Percentiles rank a stretch among this genome's conserved stretches.
These are phyloP conservation scores for Cyprinella venusta DNA, from an alignment of 2,797 vertebrate species.

Conservation along the genomic window DNA sequence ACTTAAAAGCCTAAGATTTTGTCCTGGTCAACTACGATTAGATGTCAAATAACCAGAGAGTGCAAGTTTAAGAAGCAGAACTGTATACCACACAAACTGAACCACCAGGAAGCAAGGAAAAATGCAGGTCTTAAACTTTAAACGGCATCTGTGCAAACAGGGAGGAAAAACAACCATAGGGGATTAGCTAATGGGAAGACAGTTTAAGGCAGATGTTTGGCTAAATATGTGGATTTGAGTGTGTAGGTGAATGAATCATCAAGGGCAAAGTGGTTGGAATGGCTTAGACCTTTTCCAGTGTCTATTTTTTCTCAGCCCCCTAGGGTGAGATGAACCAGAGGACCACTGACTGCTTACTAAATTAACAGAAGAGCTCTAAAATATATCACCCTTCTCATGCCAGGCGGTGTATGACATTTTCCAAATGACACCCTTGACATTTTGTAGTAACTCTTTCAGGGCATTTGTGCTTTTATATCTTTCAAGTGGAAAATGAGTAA, in stretches of 20 bases:
- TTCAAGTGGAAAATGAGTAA: slow-evolving; percentile 50
- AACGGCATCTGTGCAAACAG: slow-evolving; percentile 26
- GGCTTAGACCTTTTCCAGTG: slow-evolving; percentile 46
- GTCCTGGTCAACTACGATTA: neutral
- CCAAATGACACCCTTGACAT: slow-evolving; percentile 49
- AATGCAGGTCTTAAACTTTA: slow-evolving; percentile 13
- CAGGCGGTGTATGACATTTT: slow-evolving; percentile 43
- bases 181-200: slow-evolving; percentile 25
- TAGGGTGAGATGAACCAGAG: slow-evolving; percentile 44
- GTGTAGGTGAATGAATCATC: slow-evolving; percentile 46
- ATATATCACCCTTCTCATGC: slow-evolving; percentile 49
- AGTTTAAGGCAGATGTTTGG: slow-evolving; percentile 36
- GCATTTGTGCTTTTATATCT: slow-evolving; percentile 49
- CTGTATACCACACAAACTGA: slow-evolving; percentile 16
- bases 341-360: slow-evolving; percentile 44
- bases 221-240: slow-evolving; percentile 37
- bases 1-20: neutral
- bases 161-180: neutral
- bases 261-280: slow-evolving; percentile 42
- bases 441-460: slow-evolving; percentile 40
- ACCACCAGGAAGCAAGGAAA: neutral
- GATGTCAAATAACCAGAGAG: neutral
- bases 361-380: slow-evolving; percentile 50
- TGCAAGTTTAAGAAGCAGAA: neutral
- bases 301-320: slow-evolving; percentile 41